phyloP scores from a whole-genome alignment of 2,888 invertebrate genomes.

The Drosophila picticornis region DNA sequence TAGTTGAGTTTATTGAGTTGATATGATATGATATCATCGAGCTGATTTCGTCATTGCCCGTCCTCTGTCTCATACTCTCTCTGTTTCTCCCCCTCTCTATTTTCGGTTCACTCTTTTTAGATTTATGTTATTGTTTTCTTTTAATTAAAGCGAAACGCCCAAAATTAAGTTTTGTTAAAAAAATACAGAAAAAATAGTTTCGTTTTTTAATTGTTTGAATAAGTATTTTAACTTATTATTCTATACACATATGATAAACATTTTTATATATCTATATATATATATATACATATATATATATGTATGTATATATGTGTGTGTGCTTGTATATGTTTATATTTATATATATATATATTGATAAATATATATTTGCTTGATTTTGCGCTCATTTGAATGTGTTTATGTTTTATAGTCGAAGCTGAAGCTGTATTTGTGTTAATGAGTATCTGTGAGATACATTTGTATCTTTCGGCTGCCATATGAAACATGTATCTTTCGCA shows the following conservation, averaged over 20 bases:
- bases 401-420: conserved; percentile 9
- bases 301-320: background rate
- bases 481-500: conserved; percentile 15
- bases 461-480: conserved; percentile 50
- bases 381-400: conserved; percentile 28
- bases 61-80: background rate
- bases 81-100: background rate
- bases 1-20: background rate
- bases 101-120: conserved; percentile 4
- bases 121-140: conserved; percentile 59
- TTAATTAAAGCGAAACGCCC: conserved; percentile 61
- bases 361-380: background rate
- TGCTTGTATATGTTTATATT: background rate
- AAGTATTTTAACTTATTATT: conserved; percentile 16
- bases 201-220: conserved; percentile 18
- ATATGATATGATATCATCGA: conserved; percentile 36
- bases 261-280: background rate
- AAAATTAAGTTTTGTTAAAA: conserved; percentile 5
- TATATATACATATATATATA: too few relatives aligned
- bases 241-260: background rate
- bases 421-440: conserved; percentile 17
- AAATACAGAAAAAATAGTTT: background rate
- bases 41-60: conserved; percentile 6
- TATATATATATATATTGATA: background rate
- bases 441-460: conserved; percentile 37